These are phyloP conservation scores for Temnothorax nylanderi DNA, from an alignment of 1,140 invertebrate species.

Conservation along the genomic window DNA sequence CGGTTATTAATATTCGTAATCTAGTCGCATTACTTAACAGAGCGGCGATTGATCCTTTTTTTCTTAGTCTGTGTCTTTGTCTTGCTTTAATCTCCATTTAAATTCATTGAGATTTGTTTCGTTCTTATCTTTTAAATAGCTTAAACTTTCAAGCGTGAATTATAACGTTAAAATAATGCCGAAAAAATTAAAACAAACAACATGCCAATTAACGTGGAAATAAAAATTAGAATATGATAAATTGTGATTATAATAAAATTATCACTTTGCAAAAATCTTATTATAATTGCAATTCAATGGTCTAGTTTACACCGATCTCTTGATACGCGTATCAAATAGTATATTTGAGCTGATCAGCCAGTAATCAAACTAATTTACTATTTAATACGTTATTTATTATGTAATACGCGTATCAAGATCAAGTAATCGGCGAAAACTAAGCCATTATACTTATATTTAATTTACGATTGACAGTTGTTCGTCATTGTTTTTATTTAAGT, in stretches of 20 bases:
- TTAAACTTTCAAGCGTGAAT: conserved; percentile 3
- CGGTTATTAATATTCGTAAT: conserved; percentile 64
- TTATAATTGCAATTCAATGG: neutral
- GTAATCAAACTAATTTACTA: no score
- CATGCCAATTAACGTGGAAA: neutral
- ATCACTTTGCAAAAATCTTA: neutral
- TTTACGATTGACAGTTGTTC: neutral
- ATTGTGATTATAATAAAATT: neutral
- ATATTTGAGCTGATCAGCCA: no score
- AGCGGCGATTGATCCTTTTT: conserved; percentile 38
- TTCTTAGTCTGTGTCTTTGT: neutral
- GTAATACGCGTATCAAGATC: no score
- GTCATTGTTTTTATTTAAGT: neutral
- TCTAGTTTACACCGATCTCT: no score
- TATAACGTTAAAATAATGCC: neutral
- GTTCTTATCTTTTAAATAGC: neutral
- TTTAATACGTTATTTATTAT: no score
- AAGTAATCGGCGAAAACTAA: no score
- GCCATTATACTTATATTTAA: no score
- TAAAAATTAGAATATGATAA: neutral
- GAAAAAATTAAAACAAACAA: conserved; percentile 3
- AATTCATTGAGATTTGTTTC: conserved; percentile 10
- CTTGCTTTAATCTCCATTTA: conserved; percentile 9
- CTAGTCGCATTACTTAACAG: conserved; percentile 47
- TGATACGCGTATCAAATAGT: no score